Evolutionary conservation across 2,113 vertebrate genomes (phyloP).

Genomic region (Ia io): DNA sequence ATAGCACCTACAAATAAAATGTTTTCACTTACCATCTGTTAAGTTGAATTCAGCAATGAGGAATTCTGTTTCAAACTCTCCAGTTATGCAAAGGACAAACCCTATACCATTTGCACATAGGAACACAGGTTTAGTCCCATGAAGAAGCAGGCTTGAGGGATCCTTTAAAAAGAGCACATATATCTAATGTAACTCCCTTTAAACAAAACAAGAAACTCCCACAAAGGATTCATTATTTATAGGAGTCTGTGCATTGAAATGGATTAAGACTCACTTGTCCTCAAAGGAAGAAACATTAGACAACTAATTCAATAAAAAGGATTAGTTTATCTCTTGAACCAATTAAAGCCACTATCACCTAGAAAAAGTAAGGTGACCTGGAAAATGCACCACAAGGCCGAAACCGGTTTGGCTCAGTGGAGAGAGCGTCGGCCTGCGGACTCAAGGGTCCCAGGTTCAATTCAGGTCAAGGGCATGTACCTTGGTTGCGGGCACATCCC

Average conservation of each 20-base stretch:
- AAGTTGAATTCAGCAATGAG: background rate
- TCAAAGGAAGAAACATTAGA: conserved; percentile 49
- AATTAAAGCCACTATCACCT: conserved; percentile 37
- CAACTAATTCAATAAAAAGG: conserved; percentile 52
- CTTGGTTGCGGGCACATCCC: too few species aligned
- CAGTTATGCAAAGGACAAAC: background rate
- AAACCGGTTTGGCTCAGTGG: too few species aligned
- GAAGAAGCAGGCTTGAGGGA: background rate
- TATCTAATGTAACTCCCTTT: conserved; percentile 11
- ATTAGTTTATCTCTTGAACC: conserved; percentile 52
- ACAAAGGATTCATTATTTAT: conserved; percentile 50
- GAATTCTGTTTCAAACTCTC: conserved; percentile 12
- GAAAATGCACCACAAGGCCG: background rate
- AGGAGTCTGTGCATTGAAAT: conserved; percentile 36
- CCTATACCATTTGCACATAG: background rate
- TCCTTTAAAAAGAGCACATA: background rate
- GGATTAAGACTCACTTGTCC: conserved; percentile 38
- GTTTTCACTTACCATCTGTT: background rate
- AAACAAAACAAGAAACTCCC: background rate
- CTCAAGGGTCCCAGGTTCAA: too few species aligned
- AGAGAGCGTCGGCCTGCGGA: too few species aligned
- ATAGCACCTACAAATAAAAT: background rate
- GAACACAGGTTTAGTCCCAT: background rate
- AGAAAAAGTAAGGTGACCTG: background rate
- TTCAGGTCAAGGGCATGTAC: too few species aligned